phyloP scores from a whole-genome alignment of 2,113 vertebrate genomes.

The Tychaedon coryphoeus region DNA sequence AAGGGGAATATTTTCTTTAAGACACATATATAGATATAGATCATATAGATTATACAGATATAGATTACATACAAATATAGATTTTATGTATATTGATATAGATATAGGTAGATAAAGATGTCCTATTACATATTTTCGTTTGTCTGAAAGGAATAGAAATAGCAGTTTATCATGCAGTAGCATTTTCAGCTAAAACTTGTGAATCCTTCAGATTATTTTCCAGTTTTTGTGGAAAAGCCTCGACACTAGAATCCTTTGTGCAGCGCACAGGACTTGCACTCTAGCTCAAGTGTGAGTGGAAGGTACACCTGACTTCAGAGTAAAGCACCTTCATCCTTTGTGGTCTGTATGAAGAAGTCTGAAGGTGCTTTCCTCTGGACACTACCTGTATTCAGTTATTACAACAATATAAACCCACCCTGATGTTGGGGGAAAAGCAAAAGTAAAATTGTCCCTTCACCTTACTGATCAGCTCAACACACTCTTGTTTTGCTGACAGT shows the following conservation, averaged over 20 bases:
- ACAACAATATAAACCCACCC: background rate
- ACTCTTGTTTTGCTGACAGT: background rate
- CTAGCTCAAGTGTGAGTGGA: background rate
- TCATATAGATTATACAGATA: too few species aligned
- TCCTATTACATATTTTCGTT: background rate
- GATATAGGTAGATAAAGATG: background rate
- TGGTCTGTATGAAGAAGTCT: background rate
- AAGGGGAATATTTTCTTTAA: background rate
- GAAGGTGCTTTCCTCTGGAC: background rate
- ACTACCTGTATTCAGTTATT: background rate
- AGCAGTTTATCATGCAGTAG: background rate
- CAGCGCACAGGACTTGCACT: background rate
- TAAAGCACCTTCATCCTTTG: background rate
- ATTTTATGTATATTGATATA: background rate
- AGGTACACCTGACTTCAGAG: background rate
- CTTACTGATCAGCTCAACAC: background rate
- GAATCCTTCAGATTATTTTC: background rate
- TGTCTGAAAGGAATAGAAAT: background rate
- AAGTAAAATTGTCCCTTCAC: background rate
- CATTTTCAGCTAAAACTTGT: background rate
- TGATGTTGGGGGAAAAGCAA: background rate
- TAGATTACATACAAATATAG: background rate
- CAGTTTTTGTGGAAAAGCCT: background rate
- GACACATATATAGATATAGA: background rate
- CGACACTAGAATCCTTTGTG: background rate